Conservation (phyloP, 2,113 vertebrate genomes). For the Meriones unguiculatus region DNA sequence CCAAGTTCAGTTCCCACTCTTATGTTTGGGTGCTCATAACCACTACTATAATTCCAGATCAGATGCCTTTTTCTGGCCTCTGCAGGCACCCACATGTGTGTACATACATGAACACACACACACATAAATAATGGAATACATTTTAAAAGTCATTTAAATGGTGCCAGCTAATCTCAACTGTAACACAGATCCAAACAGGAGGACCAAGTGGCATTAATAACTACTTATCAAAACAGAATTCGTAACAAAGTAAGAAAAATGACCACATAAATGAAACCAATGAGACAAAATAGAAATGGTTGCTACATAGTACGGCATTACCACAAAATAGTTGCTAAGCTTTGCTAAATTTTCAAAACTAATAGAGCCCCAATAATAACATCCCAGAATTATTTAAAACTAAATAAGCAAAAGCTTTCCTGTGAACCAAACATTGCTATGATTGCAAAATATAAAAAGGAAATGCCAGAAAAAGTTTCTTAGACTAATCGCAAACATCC, state of each 20-base stretch:
- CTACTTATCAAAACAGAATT: conserved; percentile 38
- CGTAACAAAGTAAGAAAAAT: neutral
- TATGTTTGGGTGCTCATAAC: neutral
- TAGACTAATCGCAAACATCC: conserved; percentile 6
- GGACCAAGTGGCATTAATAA: neutral
- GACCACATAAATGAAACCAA: neutral
- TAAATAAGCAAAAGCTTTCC: neutral
- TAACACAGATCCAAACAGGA: neutral
- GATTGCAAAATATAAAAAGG: conserved; percentile 44
- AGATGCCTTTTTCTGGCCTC: neutral
- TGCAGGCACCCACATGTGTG: neutral
- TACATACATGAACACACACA: neutral
- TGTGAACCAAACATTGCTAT: conserved; percentile 7
- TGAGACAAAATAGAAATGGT: neutral
- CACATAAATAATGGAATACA: neutral
- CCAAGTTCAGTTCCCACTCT: neutral
- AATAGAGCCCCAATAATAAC: neutral
- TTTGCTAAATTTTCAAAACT: neutral
- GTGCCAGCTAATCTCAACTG: conserved; percentile 41
- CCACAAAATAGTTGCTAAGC: neutral
- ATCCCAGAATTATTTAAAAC: neutral
- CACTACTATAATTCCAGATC: neutral
- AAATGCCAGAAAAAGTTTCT: conserved; percentile 14
- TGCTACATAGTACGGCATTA: neutral
- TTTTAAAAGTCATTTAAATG: neutral